Percentiles rank a stretch among this genome's conserved stretches.
Evolutionary conservation across 2,113 vertebrate genomes (phyloP).

Genomic region (Peromyscus maniculatus): DNA sequence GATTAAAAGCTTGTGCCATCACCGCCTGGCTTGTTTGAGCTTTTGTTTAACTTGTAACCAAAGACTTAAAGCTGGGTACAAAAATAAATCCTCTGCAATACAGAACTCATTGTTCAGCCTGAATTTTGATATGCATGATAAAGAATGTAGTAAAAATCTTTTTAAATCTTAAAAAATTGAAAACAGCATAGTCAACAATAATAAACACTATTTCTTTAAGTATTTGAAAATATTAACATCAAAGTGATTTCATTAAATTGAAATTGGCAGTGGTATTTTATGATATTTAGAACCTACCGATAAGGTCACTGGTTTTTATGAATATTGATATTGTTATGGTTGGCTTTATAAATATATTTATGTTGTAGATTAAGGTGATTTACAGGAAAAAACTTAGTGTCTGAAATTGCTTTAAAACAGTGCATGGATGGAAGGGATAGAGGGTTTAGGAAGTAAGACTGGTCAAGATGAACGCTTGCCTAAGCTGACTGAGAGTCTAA

Average conservation of each 20-base stretch:
- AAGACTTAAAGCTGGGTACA: background rate
- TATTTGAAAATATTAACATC: constrained; percentile 5
- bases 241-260: background rate
- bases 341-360: background rate
- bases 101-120: background rate
- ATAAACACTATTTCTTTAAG: background rate
- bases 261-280: background rate
- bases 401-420: constrained; percentile 45
- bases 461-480: background rate
- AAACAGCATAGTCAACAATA: background rate
- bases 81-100: background rate
- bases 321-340: background rate
- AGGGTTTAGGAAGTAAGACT: background rate
- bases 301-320: background rate
- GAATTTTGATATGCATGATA: background rate
- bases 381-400: background rate
- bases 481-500: background rate
- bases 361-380: background rate
- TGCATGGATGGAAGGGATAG: background rate
- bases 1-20: background rate
- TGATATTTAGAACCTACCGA: background rate
- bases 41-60: background rate
- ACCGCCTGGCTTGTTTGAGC: background rate
- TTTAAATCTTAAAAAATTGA: background rate
- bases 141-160: background rate